Base-by-base conservation (phyloP, 2,113 vertebrate genomes). In the Noturus placidus region DNA sequence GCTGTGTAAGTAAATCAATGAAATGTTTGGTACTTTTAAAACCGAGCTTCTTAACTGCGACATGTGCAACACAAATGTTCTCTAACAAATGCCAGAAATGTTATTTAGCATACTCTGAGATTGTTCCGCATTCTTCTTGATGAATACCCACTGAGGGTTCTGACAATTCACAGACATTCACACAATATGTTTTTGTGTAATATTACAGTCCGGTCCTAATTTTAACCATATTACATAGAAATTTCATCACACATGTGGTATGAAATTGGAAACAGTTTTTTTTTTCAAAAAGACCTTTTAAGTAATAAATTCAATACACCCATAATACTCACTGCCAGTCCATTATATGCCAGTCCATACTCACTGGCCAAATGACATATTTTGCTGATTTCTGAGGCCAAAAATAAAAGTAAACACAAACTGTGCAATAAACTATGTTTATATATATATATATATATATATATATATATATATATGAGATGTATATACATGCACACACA, bases 61-160 rank as follows among this genome's bases (percentile, higher is more conserved):
- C 15, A 79, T 56, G 52, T 80, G 77, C 50, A 80, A 35, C 50
- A 33, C 52, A 59, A 81, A 57, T 57, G 52, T 56, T 30, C 46
- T 78, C 10, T 78, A 52, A 52, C 74, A 14, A 78, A 79, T 54
- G 15, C 77, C 77, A 79, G 50, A 30, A 33, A 14, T 19, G 56
- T 79, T 30, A 30, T 54, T 54, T 35, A 81, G 30, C 9, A 35
- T 5, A 59, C 54, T 13, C 54, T 81, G 54, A 35, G 20, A 54
- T 81, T 81, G 54, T 59, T 59, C 30, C 25, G 30, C 30, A 59
- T 81, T 80, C 77, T 33, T 80, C 52, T 35, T 35, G 76, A 78
- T 78, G 54, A 35, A 11, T 59, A 59, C 54, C 17, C 54, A 35
- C 8, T 13, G 30, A 57, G n/a, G 10, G 2, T 79, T 25, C 54